These are phyloP conservation scores for Scaptomyza parva DNA, from an alignment of 2,888 invertebrate genomes.

Conservation along the genomic window DNA sequence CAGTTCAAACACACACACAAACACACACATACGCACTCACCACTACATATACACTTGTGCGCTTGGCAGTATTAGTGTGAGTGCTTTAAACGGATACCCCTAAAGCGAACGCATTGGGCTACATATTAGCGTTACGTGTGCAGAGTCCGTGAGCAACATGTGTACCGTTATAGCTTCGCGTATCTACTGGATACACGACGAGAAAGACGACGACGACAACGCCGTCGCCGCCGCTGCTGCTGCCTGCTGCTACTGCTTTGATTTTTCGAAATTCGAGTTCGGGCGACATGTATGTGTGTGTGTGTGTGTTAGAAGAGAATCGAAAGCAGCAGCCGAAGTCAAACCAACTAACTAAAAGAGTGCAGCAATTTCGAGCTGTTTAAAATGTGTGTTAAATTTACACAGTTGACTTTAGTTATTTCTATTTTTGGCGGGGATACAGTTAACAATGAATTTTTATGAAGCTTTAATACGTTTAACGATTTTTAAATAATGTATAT, in stretches of 20 bases:
- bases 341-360: slow-evolving; percentile 13
- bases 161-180: slow-evolving; percentile 81
- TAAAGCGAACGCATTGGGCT: slow-evolving; percentile 73
- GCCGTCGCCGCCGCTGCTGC: slow-evolving; percentile 38
- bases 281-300: not conserved
- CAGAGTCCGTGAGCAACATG: slow-evolving; percentile 78
- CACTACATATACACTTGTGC: slow-evolving; percentile 6
- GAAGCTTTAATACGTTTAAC: not conserved
- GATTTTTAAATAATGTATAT: no score
- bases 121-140: slow-evolving; percentile 63
- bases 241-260: slow-evolving; percentile 49
- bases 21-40: slow-evolving; percentile 6
- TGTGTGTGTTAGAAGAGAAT: slow-evolving; percentile 18
- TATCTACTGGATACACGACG: slow-evolving; percentile 71
- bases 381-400: slow-evolving; percentile 15
- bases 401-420: slow-evolving; percentile 3
- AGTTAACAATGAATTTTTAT: not conserved
- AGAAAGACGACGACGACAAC: slow-evolving; percentile 30
- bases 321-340: slow-evolving; percentile 8
- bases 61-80: slow-evolving; percentile 27
- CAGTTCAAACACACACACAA: slow-evolving; percentile 18
- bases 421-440: not conserved
- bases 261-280: slow-evolving; percentile 55
- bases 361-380: slow-evolving; percentile 11
- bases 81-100: slow-evolving; percentile 71